Conservation (phyloP, 1,140 invertebrate species). For the Achroia grisella region DNA sequence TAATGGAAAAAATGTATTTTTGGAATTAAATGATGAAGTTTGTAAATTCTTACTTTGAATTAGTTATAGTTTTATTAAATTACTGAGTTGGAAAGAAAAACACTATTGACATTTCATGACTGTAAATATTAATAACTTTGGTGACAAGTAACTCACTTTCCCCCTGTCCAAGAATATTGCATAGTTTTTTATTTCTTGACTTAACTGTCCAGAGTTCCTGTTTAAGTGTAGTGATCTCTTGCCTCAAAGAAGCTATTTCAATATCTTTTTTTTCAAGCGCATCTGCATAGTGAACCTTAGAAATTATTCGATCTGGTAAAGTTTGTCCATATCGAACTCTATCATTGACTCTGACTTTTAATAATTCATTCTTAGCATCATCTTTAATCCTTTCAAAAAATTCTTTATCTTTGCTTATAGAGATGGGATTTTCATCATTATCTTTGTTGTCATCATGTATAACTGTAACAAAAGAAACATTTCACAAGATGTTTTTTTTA, state of each 20-base stretch:
- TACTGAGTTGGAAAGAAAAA: too few relatives aligned
- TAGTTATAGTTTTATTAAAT: too few relatives aligned
- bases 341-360: slow-evolving; percentile 79
- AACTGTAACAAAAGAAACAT: slow-evolving; percentile 18
- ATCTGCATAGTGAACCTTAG: slow-evolving; percentile 75
- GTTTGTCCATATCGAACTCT: slow-evolving; percentile 54
- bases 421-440: slow-evolving; percentile 26
- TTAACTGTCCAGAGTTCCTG: slow-evolving; percentile 83
- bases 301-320: slow-evolving; percentile 73
- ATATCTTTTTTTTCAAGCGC: slow-evolving; percentile 80
- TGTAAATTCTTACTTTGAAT: too few relatives aligned
- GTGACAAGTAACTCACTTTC: slow-evolving; percentile 87
- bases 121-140: too few relatives aligned
- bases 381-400: slow-evolving; percentile 82
- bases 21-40: too few relatives aligned
- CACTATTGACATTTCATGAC: too few relatives aligned
- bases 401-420: slow-evolving; percentile 51
- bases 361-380: slow-evolving; percentile 78
- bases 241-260: slow-evolving; percentile 76
- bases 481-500: too few relatives aligned
- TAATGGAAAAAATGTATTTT: too few relatives aligned
- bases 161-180: slow-evolving; percentile 83
- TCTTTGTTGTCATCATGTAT: slow-evolving; percentile 23
- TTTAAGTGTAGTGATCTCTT: slow-evolving; percentile 77
- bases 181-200: slow-evolving; percentile 84